phyloP scores from a whole-genome alignment of 2,797 vertebrate genomes.

The Tauraco hartlaubi region DNA sequence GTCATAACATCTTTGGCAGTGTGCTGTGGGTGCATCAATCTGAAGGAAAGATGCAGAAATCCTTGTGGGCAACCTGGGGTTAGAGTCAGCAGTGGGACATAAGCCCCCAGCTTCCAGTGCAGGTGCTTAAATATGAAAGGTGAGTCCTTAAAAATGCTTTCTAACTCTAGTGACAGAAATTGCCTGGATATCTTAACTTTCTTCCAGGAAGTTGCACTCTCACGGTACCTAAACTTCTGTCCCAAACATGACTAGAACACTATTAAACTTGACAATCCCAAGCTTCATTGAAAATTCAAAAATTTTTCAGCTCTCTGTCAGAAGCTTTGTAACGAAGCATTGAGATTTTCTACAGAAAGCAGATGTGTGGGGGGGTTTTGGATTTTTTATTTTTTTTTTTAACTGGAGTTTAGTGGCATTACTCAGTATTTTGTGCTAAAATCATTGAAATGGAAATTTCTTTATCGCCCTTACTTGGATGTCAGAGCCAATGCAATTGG shows the following conservation, averaged over 20 bases:
- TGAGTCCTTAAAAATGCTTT: background rate
- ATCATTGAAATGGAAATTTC: slow-evolving; percentile 3
- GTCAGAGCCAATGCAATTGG: background rate
- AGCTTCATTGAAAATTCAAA: slow-evolving; percentile 36
- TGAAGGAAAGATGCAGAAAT: slow-evolving; percentile 18
- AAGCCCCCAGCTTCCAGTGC: background rate
- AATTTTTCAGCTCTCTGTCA: slow-evolving; percentile 21
- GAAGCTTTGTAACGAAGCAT: background rate
- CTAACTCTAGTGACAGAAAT: background rate
- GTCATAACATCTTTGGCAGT: background rate
- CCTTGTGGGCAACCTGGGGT: background rate
- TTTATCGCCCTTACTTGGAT: background rate
- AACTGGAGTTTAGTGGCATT: background rate
- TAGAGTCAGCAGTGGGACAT: background rate
- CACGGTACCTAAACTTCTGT: background rate
- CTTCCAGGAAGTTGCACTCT: background rate
- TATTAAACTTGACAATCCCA: slow-evolving; percentile 27
- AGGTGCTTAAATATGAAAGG: background rate
- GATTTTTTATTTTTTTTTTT: background rate
- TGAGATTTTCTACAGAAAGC: slow-evolving; percentile 27
- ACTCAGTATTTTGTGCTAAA: slow-evolving; percentile 7
- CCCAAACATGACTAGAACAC: slow-evolving; percentile 20
- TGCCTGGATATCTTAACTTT: background rate
- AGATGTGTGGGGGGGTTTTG: background rate
- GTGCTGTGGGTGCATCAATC: background rate